Evolutionary conservation across 2,797 vertebrate genomes (phyloP).

Genomic region (Melanotaenia maccullochi): DNA sequence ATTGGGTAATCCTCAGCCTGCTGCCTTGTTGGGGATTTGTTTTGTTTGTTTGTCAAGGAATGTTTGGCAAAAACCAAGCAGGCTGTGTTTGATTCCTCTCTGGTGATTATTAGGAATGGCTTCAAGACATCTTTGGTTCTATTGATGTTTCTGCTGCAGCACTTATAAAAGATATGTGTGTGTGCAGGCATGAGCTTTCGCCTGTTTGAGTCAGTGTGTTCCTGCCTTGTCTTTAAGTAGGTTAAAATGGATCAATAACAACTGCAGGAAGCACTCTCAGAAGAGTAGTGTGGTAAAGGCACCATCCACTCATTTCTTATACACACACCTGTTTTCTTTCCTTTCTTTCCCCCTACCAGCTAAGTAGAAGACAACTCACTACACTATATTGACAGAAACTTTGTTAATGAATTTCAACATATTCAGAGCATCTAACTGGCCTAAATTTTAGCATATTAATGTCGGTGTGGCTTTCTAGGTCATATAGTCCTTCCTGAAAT

Average conservation of each 20-base stretch:
- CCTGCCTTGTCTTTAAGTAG: constrained; percentile 79
- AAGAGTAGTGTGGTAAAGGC: constrained; percentile 51
- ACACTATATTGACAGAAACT: constrained; percentile 41
- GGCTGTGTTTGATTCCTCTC: constrained; percentile 76
- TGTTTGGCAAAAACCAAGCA: constrained; percentile 63
- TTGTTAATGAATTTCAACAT: constrained; percentile 33
- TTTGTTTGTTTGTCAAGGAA: constrained; percentile 69
- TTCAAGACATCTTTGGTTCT: constrained; percentile 62
- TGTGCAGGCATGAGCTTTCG: constrained; percentile 29
- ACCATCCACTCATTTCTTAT: constrained; percentile 19
- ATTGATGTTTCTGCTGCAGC: constrained; percentile 68
- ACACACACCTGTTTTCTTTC: constrained; percentile 15
- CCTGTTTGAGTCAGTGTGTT: constrained; percentile 68
- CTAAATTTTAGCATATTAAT: constrained; percentile 60
- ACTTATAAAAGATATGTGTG: constrained; percentile 18
- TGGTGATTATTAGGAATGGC: constrained; percentile 76
- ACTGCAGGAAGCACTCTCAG: constrained; percentile 68
- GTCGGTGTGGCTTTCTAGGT: constrained; percentile 61
- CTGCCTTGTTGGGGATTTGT: constrained; percentile 60
- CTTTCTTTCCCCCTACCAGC: constrained; percentile 6
- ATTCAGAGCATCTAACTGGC: constrained; percentile 53
- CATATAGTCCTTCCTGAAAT: constrained; percentile 50
- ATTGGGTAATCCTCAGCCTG: constrained; percentile 66
- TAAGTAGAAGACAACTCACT: constrained; percentile 39
- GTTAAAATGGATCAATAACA: constrained; percentile 81